Base-by-base conservation (phyloP, 2,797 vertebrate genomes). In the Danio kyathit region DNA sequence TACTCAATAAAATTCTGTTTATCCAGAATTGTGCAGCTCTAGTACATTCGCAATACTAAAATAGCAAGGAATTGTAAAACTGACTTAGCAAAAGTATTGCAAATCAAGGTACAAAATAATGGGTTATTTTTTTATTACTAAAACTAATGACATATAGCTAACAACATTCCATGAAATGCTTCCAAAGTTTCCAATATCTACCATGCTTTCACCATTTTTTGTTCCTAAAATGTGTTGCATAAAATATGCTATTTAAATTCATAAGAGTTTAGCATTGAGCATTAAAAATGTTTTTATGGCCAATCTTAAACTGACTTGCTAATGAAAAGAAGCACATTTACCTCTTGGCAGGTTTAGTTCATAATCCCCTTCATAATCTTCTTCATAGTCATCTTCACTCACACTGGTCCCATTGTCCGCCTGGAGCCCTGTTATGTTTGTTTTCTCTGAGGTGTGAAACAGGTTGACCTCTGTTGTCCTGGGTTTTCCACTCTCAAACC, bases 321-420 rank as follows among this genome's bases (percentile, higher is more conserved):
- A 29, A 10, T 48, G 13, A 48, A 64, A 56, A 41, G 3, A 41
- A 44, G 4, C 16, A 69, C 67, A 8, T 56, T 0, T 85, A 90
- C 89, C 88, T 87, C 16, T 86, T 29, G 87, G 88, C 8, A 76
- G 46, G 9, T 83, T 14, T 0, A 56, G 29, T 56, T 77, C 82
- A 69, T 86, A 85, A 57, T 88, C 86, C 6, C 74, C 85, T 11
- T 77, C 52, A 41, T 16, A 48, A 19, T 66, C 41, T 19, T 66
- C 64, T 10, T 66, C 14, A 48, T 48, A 29, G 11, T 48, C 9
- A 44, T 79, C 72, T 2, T 85, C 57, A 6, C 86, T 76, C 46
- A 60, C 17, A 56, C 69, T 29, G 0, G 59, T n/a, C 10, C 66
- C 48, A 5, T 49, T 41, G 52, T 74, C 79, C 48, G 43, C 2